Conservation (phyloP, 2,888 invertebrate species). For the Dermolepida albohirtum region DNA sequence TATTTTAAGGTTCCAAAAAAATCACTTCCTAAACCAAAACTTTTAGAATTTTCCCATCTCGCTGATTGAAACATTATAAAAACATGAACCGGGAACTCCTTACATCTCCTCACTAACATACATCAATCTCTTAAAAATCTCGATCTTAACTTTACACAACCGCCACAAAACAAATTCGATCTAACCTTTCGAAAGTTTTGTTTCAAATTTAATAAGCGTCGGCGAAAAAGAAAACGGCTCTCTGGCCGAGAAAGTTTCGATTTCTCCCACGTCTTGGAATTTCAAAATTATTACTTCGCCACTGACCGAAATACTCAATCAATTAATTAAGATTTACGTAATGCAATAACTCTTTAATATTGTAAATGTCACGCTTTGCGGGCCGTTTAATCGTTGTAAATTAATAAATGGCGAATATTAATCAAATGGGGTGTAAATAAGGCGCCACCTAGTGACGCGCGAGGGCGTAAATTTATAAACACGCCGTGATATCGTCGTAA, state of each 20-base stretch:
- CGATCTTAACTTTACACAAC: slow-evolving; percentile 36
- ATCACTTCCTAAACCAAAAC: slow-evolving; percentile 50
- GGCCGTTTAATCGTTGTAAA: slow-evolving; percentile 19
- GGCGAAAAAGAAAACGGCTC: too few relatives aligned
- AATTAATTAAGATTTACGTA: slow-evolving; percentile 4
- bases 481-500: slow-evolving; percentile 25
- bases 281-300: background rate
- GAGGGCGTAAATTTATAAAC: slow-evolving; percentile 26
- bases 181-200: slow-evolving; percentile 27
- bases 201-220: slow-evolving; percentile 18
- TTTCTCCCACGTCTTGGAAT: background rate
- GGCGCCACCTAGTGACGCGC: background rate
- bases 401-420: slow-evolving; percentile 33
- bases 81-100: slow-evolving; percentile 49
- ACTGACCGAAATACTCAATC: background rate
- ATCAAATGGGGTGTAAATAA: slow-evolving; percentile 27
- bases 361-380: slow-evolving; percentile 5
- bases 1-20: slow-evolving; percentile 40
- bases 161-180: slow-evolving; percentile 26
- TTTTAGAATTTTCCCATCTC: slow-evolving; percentile 52
- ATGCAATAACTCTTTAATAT: slow-evolving; percentile 6
- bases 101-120: slow-evolving; percentile 9
- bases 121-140: slow-evolving; percentile 38
- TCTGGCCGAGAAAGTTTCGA: background rate
- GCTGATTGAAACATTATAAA: slow-evolving; percentile 56